Percentiles rank a stretch among this genome's conserved stretches.
Evolutionary conservation across 2,888 invertebrate genomes (phyloP).

Genomic region (Ennomos quercinarius): DNA sequence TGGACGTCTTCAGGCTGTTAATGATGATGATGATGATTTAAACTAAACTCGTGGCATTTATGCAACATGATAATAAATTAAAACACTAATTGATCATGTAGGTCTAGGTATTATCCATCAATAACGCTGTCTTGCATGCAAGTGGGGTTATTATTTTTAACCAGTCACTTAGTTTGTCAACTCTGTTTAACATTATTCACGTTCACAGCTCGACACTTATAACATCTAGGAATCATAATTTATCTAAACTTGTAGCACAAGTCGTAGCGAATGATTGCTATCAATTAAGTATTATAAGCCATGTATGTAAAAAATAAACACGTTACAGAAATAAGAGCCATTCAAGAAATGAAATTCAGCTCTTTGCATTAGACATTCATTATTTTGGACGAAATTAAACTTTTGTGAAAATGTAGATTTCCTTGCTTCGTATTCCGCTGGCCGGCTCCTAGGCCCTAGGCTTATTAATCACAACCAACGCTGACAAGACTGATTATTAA

Average conservation of each 20-base stretch:
- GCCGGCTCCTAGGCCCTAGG: conserved; percentile 49
- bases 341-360: conserved; percentile 8
- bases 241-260: conserved; percentile 34
- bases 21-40: too few relatives aligned
- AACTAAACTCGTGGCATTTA: conserved; percentile 42
- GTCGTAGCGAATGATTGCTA: background rate
- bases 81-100: conserved; percentile 46
- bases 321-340: background rate
- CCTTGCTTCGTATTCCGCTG: conserved; percentile 37
- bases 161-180: conserved; percentile 40
- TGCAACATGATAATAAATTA: conserved; percentile 44
- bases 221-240: conserved; percentile 32
- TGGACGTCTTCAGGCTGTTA: too few relatives aligned
- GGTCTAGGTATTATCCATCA: conserved; percentile 34
- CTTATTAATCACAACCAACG: conserved; percentile 66
- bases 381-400: background rate
- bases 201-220: conserved; percentile 33
- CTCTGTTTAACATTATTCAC: conserved; percentile 28
- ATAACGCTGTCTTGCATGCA: conserved; percentile 38
- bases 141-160: conserved; percentile 45
- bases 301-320: too few relatives aligned
- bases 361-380: background rate
- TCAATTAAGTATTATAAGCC: too few relatives aligned
- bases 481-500: conserved; percentile 74
- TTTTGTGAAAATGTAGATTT: conserved; percentile 20